A percentile compares a stretch with the other conserved stretches of the same genome.
phyloP scores from a whole-genome alignment of 2,888 invertebrate species.

The Eustalomyia histrio region DNA sequence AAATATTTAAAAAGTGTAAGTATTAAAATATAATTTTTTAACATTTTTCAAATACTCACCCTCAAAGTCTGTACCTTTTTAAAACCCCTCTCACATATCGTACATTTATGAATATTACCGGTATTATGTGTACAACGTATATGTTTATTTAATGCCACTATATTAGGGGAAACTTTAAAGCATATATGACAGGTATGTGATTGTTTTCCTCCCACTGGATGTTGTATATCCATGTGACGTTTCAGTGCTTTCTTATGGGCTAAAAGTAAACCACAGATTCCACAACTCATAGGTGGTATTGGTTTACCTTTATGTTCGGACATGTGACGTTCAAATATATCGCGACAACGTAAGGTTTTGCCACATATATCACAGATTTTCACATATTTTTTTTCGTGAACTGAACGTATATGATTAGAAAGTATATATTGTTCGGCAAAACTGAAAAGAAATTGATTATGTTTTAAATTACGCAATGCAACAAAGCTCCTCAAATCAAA shows the following conservation, averaged over 20 bases:
- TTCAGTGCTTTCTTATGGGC: neutral
- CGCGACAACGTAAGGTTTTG: conserved; percentile 72
- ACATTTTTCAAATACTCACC: neutral
- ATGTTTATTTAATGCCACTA: neutral
- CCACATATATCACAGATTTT: conserved; percentile 77
- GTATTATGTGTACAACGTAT: neutral
- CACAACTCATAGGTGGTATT: conserved; percentile 71
- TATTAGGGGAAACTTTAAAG: conserved; percentile 1
- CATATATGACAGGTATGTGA: conserved; percentile 8
- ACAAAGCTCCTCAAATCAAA: too few species aligned
- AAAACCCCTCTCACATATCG: neutral
- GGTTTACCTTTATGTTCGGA: conserved; percentile 72
- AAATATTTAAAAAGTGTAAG: too few species aligned
- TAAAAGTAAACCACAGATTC: conserved; percentile 70
- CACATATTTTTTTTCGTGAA: conserved; percentile 74
- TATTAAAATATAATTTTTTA: neutral
- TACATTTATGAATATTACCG: neutral
- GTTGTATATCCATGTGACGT: conserved; percentile 7
- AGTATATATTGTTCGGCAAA: conserved; percentile 70
- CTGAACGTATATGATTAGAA: conserved; percentile 72
- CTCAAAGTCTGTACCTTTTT: neutral
- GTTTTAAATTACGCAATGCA: neutral
- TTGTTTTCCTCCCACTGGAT: conserved; percentile 16
- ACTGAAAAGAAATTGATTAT: neutral
- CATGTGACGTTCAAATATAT: conserved; percentile 73